A percentile compares a stretch with the other conserved stretches of the same genome.
phyloP scores from a whole-genome alignment of 2,888 invertebrate genomes.

The Rhyacophila evoluta region DNA sequence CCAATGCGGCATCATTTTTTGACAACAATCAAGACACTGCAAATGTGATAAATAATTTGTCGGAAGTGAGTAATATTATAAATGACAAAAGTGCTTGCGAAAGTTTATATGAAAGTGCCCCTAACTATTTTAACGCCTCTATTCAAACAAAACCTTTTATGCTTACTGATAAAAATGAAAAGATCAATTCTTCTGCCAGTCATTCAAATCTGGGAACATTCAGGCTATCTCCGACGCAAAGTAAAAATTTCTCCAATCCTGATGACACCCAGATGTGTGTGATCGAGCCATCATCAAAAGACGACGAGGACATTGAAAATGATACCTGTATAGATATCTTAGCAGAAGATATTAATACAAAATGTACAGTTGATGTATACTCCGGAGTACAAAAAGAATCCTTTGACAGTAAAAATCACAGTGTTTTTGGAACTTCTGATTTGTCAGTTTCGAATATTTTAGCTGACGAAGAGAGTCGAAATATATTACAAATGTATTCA shows the following conservation, averaged over 20 bases:
- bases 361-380: too few species aligned
- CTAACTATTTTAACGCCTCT: too few species aligned
- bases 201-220: background rate
- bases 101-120: too few species aligned
- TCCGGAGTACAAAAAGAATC: background rate
- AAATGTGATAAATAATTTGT: too few species aligned
- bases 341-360: too few species aligned
- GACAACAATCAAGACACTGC: too few species aligned
- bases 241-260: background rate
- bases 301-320: background rate
- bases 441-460: background rate
- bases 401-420: background rate
- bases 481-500: background rate
- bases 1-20: too few species aligned
- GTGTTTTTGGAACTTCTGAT: background rate
- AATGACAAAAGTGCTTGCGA: too few species aligned
- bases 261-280: background rate
- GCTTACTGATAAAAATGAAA: too few species aligned
- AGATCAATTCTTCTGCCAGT: too few species aligned
- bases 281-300: background rate
- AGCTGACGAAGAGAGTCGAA: background rate
- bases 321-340: background rate
- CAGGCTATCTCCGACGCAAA: background rate
- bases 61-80: too few species aligned
- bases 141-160: too few species aligned